phyloP scores from a whole-genome alignment of 2,888 invertebrate species.

The Augiades crinisus region DNA sequence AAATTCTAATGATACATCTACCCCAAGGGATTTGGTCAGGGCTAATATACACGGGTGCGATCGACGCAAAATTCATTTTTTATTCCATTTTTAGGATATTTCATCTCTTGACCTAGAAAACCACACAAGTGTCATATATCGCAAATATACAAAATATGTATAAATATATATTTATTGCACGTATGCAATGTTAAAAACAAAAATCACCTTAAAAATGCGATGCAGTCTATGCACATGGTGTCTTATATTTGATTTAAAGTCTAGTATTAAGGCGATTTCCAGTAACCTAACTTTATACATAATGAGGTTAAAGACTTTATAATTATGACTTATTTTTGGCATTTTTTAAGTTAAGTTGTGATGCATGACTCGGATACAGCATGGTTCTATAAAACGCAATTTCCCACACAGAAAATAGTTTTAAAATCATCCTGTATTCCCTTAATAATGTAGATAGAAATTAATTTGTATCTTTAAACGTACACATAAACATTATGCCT shows the following conservation, averaged over 20 bases:
- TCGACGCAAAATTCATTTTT: conserved; percentile 11
- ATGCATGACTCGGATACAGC: conserved; percentile 42
- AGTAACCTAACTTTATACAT: conserved; percentile 62
- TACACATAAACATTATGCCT: conserved; percentile 61
- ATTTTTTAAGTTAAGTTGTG: conserved; percentile 55
- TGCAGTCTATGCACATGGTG: conserved; percentile 73
- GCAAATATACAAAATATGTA: conserved; percentile 38
- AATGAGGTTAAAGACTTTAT: conserved; percentile 66
- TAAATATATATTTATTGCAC: conserved; percentile 45
- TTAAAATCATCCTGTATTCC: conserved; percentile 34
- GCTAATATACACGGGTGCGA: conserved; percentile 7
- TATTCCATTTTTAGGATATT: conserved; percentile 10
- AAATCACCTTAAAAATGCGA: conserved; percentile 71
- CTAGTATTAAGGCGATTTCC: conserved; percentile 68
- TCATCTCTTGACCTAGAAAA: conserved; percentile 26
- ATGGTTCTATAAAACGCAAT: conserved; percentile 28
- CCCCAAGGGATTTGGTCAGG: conserved; percentile 13
- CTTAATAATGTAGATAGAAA: conserved; percentile 22
- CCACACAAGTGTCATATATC: conserved; percentile 36
- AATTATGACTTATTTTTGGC: conserved; percentile 67
- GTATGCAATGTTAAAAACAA: conserved; percentile 44
- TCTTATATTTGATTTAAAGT: conserved; percentile 53
- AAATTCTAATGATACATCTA: conserved; percentile 20
- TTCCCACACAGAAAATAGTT: conserved; percentile 32
- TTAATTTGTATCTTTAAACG: conserved; percentile 26